Evolutionary conservation across 2,888 invertebrate species (phyloP), one percentile per base, ranked within the genome.

Genomic region (Dryobotodes eremita): DNA sequence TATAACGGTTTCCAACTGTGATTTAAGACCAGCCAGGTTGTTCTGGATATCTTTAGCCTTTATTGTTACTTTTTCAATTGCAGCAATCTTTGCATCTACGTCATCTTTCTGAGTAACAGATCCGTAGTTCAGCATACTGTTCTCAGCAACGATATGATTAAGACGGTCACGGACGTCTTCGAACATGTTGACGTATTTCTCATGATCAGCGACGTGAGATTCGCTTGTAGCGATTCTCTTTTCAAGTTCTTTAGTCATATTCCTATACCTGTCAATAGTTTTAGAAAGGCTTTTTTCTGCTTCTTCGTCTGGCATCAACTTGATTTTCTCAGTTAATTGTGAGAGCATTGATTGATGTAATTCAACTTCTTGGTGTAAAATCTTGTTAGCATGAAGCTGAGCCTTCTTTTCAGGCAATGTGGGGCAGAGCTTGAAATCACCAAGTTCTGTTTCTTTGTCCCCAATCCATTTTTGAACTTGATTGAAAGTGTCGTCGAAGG

Each of bases 401-500:
- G 98, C 97, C 95, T 99, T 99, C 95, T 99, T 99, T 89, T 99
- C 98, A 2, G 98, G 98, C 71, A 99, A 96, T 0, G 98, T 98
- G 1, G 99, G 97, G 90, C 98, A 98, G 7, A 98, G 94, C 86
- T 98, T 98, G 74, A 98, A 97, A 72, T 98, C 98, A 61, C 98
- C 97, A 2, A 98, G 97, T 57, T 99, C 96, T 92, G 98, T 98
- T 71, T 97, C 97, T 92, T 98, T 98, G 0, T 99, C 99, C 76
- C 97, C 97, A 50, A 99, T 97, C 98, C 99, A 99, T 91, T 98
- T 98, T 87, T 98, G 98, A 13, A 99, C 98, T 97, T 99, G 99
- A 69, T 98, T 98, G 88, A 98, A 98, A 84, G 98, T 99, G 89
- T 99, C 99, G 93, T 99, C 99, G 93, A 99, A 99, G 1, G 99